Conservation (phyloP, 2,888 invertebrate genomes). For the Xestobium rufovillosum region DNA sequence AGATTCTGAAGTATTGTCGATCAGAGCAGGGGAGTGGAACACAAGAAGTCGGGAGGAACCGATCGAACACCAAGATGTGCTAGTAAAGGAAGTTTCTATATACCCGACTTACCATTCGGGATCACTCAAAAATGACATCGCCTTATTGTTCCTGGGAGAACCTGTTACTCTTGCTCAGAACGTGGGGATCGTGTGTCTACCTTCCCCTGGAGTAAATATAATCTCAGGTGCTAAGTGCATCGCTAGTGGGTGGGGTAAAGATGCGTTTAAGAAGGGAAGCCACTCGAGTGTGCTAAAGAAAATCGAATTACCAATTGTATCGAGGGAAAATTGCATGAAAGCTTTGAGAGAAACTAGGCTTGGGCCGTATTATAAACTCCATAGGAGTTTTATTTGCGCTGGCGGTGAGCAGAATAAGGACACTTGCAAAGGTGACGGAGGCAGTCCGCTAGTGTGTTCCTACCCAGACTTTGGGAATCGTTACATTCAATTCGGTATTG, state of each 20-base stretch:
- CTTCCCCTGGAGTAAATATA: constrained; percentile 15
- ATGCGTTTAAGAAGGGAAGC: constrained; percentile 21
- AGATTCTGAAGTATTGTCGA: constrained; percentile 20
- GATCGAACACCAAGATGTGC: constrained; percentile 60
- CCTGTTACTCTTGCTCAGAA: constrained; percentile 19
- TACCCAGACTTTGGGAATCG: constrained; percentile 35
- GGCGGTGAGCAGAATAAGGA: constrained; percentile 38
- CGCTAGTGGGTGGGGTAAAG: constrained; percentile 27
- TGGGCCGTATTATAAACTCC: constrained; percentile 46
- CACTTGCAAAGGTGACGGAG: constrained; percentile 30
- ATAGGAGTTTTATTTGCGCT: constrained; percentile 49
- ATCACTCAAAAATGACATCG: constrained; percentile 26
- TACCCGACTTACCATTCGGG: constrained; percentile 23
- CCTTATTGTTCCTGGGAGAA: constrained; percentile 23
- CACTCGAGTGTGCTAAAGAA: constrained; percentile 24
- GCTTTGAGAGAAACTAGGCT: constrained; percentile 24
- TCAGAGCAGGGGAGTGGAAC: constrained; percentile 77
- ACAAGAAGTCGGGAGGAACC: constrained; percentile 63
- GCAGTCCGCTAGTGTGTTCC: constrained; percentile 25
- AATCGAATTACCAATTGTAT: constrained; percentile 26
- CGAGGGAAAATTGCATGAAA: constrained; percentile 19
- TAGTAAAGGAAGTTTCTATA: constrained; percentile 40
- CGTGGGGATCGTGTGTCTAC: constrained; percentile 24
- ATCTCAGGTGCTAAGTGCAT: constrained; percentile 21
- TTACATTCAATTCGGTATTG: constrained; percentile 50